These are phyloP conservation scores for Tragelaphus strepsiceros DNA, from an alignment of 2,113 vertebrate species.

Conservation along the genomic window DNA sequence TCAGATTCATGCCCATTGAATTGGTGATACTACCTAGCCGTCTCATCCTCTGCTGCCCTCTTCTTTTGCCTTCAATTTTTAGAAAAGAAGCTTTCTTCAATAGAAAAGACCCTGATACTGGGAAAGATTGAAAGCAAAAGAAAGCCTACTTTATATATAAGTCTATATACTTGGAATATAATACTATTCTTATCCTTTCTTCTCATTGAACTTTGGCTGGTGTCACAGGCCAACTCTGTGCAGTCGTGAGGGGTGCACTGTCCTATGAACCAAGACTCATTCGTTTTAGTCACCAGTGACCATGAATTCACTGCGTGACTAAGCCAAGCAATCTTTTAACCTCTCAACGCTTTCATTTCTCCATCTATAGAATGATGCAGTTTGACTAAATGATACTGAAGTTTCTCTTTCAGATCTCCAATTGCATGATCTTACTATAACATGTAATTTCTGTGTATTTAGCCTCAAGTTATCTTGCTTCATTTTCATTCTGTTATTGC, in stretches of 20 bases:
- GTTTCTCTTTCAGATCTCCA: background rate
- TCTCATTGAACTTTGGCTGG: background rate
- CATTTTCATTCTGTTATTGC: background rate
- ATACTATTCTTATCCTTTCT: background rate
- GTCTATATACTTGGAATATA: background rate
- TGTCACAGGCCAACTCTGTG: background rate
- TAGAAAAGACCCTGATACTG: background rate
- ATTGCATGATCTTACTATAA: background rate
- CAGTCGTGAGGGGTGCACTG: accelerated
- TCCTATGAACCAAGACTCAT: background rate
- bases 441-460: background rate
- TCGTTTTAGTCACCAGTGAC: background rate
- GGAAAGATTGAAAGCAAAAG: background rate
- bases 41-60: background rate
- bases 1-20: background rate
- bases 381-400: background rate
- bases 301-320: background rate
- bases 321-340: background rate
- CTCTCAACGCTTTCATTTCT: background rate
- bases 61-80: background rate
- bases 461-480: background rate
- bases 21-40: background rate
- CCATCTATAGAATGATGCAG: background rate
- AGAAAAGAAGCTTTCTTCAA: background rate
- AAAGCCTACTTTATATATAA: background rate